Conservation (phyloP, 2,797 vertebrate genomes). For the Anguilla obscura region DNA sequence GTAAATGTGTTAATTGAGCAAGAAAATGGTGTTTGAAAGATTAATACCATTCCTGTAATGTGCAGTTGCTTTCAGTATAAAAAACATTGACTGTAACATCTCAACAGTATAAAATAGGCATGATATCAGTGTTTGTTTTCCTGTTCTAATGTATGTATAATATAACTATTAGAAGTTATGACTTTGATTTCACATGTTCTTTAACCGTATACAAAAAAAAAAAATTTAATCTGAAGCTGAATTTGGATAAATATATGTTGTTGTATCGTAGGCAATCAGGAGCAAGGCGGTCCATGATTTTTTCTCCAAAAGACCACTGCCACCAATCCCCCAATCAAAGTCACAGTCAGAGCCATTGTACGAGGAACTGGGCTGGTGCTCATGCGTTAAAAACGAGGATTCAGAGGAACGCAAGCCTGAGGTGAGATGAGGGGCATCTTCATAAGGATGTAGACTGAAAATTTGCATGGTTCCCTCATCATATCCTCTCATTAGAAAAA, state of each 20-base stretch:
- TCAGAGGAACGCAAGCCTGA: not conserved
- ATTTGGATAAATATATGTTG: not conserved
- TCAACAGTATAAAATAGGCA: not conserved
- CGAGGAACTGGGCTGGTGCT: not conserved
- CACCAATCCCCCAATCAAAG: not conserved
- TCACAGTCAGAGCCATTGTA: not conserved
- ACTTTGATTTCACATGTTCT: not conserved
- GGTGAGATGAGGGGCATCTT: not conserved
- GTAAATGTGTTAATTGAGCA: not conserved
- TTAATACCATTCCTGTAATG: not conserved
- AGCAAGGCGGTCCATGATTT: not conserved
- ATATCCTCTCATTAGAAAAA: not conserved
- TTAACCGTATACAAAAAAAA: not conserved
- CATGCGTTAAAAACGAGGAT: not conserved
- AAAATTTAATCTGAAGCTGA: not conserved
- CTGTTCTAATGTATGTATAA: not conserved
- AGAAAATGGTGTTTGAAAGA: not conserved
- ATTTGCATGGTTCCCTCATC: not conserved
- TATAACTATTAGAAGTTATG: not conserved
- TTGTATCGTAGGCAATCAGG: not conserved
- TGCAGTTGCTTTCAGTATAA: not conserved
- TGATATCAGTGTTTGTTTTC: not conserved
- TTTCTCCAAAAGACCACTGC: slow-evolving; percentile 9
- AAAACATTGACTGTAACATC: not conserved
- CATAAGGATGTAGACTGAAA: not conserved